These are phyloP conservation scores for Taeniopygia guttata DNA, from an alignment of 2,797 vertebrate species.

Conservation along the genomic window DNA sequence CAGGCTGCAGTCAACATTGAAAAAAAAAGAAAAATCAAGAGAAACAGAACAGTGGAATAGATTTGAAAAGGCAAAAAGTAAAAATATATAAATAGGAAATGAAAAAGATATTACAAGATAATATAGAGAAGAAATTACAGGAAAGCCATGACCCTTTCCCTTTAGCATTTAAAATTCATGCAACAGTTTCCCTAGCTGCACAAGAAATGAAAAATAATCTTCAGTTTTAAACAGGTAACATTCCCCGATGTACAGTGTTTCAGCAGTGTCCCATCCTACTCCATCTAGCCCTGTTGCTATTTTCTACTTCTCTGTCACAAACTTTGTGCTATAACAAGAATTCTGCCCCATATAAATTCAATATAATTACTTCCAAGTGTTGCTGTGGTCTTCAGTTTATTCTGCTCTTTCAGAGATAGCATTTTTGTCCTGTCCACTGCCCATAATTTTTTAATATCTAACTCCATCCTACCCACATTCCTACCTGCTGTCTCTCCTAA, in stretches of 20 bases:
- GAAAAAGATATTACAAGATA: not conserved
- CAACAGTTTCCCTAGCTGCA: not conserved
- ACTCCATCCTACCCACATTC: not conserved
- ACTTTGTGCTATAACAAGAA: not conserved
- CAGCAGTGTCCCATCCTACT: not conserved
- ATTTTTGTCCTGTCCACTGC: not conserved
- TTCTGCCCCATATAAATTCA: not conserved
- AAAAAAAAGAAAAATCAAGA: not conserved
- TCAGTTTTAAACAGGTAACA: not conserved
- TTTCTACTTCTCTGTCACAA: not conserved
- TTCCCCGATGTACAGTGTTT: not conserved
- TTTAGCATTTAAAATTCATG: not conserved
- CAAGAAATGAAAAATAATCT: not conserved
- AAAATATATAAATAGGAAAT: constrained; percentile 11
- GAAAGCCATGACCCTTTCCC: not conserved
- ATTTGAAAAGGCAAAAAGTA: not conserved
- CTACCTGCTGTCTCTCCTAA: not conserved
- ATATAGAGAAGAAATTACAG: not conserved
- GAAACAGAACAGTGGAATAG: not conserved
- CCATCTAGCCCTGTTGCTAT: not conserved
- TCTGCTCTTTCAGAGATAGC: not conserved
- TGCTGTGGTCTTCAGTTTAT: not conserved
- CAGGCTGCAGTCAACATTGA: not conserved
- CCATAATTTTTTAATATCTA: not conserved
- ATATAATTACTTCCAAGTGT: not conserved